Conservation (phyloP, 2,888 invertebrate genomes). For the Hololepta plana region DNA sequence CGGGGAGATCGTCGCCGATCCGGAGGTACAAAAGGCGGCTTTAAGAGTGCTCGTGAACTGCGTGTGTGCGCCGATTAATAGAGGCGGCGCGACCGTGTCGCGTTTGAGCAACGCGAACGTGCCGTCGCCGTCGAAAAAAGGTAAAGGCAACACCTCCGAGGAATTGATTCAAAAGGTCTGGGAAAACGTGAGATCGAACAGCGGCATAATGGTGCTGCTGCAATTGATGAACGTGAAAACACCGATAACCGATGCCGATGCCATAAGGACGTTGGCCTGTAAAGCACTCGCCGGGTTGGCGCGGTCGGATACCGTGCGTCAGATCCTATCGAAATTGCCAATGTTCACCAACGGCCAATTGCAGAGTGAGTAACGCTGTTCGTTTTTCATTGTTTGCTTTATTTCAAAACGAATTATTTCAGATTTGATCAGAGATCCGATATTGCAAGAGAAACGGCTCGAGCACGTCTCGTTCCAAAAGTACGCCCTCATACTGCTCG, state of each 20-base stretch:
- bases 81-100: conserved; percentile 41
- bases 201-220: conserved; percentile 88
- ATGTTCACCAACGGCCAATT: conserved; percentile 85
- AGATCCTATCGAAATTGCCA: conserved; percentile 90
- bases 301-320: conserved; percentile 79
- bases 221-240: conserved; percentile 81
- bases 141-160: conserved; percentile 49
- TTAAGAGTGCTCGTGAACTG: conserved; percentile 83
- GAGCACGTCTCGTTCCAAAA: conserved; percentile 94
- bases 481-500: conserved; percentile 77
- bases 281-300: conserved; percentile 84
- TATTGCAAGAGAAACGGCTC: conserved; percentile 86
- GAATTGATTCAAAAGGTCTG: conserved; percentile 84
- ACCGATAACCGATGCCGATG: conserved; percentile 94
- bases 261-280: conserved; percentile 84
- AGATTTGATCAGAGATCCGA: conserved; percentile 90
- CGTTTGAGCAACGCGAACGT: conserved; percentile 20
- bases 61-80: conserved; percentile 69
- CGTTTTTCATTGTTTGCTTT: neutral
- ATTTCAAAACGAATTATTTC: conserved; percentile 16
- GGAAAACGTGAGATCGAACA: conserved; percentile 85
- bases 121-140: conserved; percentile 45
- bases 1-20: conserved; percentile 77
- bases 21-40: conserved; percentile 84
- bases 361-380: conserved; percentile 44